Percentiles rank a stretch among this genome's conserved stretches.
phyloP scores from a whole-genome alignment of 2,888 invertebrate genomes.

The Anoncus sp. region DNA sequence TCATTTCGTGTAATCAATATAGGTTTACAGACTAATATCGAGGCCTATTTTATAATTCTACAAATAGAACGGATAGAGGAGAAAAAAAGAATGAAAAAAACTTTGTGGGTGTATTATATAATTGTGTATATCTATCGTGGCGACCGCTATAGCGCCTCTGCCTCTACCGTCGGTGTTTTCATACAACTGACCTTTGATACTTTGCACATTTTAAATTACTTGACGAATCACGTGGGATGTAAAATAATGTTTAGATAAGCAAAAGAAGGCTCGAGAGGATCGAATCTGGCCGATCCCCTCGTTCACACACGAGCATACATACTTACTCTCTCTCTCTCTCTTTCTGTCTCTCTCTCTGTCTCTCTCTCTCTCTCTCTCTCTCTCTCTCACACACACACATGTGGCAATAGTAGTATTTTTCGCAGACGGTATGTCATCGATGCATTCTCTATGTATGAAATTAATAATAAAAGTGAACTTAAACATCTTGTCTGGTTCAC shows the following conservation, averaged over 20 bases:
- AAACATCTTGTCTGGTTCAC: slow-evolving; percentile 15
- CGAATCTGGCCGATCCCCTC: slow-evolving; percentile 31
- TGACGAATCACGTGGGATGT: slow-evolving; percentile 46
- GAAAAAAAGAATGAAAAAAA: slow-evolving; percentile 13
- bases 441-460: background rate
- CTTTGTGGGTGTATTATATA: slow-evolving; percentile 12
- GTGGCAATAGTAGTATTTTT: background rate
- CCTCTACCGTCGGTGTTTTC: slow-evolving; percentile 27
- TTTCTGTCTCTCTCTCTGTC: too few species aligned
- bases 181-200: slow-evolving; percentile 59
- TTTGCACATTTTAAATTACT: slow-evolving; percentile 45
- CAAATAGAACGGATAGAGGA: slow-evolving; percentile 34
- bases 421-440: background rate
- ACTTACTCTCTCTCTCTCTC: slow-evolving; percentile 25
- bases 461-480: background rate
- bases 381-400: too few species aligned
- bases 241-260: slow-evolving; percentile 57
- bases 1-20: slow-evolving; percentile 31
- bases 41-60: slow-evolving; percentile 21
- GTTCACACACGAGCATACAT: slow-evolving; percentile 23
- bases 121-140: slow-evolving; percentile 29
- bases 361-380: too few species aligned
- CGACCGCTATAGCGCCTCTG: slow-evolving; percentile 20
- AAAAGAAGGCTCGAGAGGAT: slow-evolving; percentile 44
- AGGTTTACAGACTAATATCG: slow-evolving; percentile 28